Conservation (phyloP, 2,888 invertebrate genomes). For the Entomobrya multifasciata region DNA sequence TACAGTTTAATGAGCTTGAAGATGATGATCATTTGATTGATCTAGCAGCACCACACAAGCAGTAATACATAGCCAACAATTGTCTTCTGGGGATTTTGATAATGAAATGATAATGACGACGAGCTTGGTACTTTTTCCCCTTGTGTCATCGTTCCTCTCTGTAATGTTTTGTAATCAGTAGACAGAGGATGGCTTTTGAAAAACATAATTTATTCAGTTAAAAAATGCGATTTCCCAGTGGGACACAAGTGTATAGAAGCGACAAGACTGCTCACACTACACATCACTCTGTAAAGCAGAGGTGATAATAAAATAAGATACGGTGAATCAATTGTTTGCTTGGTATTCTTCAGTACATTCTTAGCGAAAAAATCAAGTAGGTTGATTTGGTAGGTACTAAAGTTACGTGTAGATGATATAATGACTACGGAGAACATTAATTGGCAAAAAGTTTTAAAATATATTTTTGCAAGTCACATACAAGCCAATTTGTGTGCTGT, state of each 20-base stretch:
- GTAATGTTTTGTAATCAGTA: neutral
- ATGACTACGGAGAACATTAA: slow-evolving; percentile 40
- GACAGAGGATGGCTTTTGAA: neutral
- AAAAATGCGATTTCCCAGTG: slow-evolving; percentile 51
- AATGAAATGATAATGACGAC: neutral
- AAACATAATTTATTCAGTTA: slow-evolving; percentile 9
- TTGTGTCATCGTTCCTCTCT: too few relatives aligned
- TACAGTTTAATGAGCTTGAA: slow-evolving; percentile 31
- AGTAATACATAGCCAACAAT: slow-evolving; percentile 4
- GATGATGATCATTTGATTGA: slow-evolving; percentile 39
- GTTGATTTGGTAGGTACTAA: slow-evolving; percentile 17
- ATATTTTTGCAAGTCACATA: slow-evolving; percentile 59
- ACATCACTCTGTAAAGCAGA: too few relatives aligned
- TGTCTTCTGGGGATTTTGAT: neutral
- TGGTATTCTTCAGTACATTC: neutral
- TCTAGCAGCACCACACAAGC: neutral
- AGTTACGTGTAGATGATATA: slow-evolving; percentile 8
- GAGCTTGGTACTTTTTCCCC: neutral
- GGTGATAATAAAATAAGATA: slow-evolving; percentile 2
- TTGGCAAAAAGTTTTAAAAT: slow-evolving; percentile 54
- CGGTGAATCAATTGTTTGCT: neutral
- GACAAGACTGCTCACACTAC: slow-evolving; percentile 29
- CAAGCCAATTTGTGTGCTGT: slow-evolving; percentile 65
- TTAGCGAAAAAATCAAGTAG: slow-evolving; percentile 11
- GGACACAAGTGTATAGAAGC: slow-evolving; percentile 6